Base-by-base conservation (phyloP, 1,140 invertebrate genomes). In the Calephelis virginiensis region DNA sequence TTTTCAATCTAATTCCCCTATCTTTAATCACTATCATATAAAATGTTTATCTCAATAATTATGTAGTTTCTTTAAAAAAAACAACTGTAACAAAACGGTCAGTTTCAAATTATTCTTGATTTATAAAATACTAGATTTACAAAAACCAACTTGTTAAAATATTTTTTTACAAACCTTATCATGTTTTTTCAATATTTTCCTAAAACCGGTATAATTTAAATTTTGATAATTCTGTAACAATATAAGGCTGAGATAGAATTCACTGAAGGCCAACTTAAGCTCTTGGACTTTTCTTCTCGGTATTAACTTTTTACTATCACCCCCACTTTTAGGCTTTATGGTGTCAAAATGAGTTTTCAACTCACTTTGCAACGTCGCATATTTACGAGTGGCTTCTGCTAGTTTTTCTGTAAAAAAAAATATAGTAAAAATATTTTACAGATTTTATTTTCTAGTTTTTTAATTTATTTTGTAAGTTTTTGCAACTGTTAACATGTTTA, bases 151-250 rank as follows among this genome's bases (percentile, higher is more conserved):
- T 43, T 43, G 40, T 43, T 43, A 43, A 9, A 43, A 8, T 8
- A 43, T 5, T 5, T 6, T 43, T 43, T 28, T 38, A 46, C 63
- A 9, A 64, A 99, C 96, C 94, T 99, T 99, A 91, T 99, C 99
- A 90, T 99, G 99, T 92, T 99, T 99, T 89, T 99, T 99, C n/a
- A 99, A 93, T 83, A 99, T 99, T 92, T 99, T 99, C 67, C 99
- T 94, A 92, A 99, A 99, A 0, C 99, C 99, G 12, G 99, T 99
- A 79, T 98, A 99, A 92, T 99, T 99, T 14, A 99, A 92, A 90
- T 98, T 99, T 83, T 97, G 96, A 81, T 97, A 97, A 80, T 97
- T 97, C 81, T 97, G 96, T 56, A 97, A 92, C 2, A 99, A 93
- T 75, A 99, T 99, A 37, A 99, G 85, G 80, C 97, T 99, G 2